These are phyloP conservation scores for Miltochrista miniata DNA, from an alignment of 2,888 invertebrate genomes.

Conservation along the genomic window DNA sequence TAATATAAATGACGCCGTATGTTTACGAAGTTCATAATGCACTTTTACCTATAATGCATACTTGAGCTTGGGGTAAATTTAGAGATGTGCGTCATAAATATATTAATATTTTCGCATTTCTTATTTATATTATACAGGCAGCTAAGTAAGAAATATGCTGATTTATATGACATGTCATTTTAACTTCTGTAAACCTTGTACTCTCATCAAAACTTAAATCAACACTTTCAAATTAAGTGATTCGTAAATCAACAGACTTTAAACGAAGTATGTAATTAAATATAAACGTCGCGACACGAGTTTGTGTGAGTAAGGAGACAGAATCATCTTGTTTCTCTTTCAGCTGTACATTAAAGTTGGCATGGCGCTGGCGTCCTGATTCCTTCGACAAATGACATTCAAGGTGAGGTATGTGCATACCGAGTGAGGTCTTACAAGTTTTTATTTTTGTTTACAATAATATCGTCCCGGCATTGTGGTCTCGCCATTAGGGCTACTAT, in stretches of 20 bases:
- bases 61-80: slow-evolving; percentile 24
- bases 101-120: too few species aligned
- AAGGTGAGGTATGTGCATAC: slow-evolving; percentile 42
- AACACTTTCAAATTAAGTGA: slow-evolving; percentile 68
- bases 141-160: slow-evolving; percentile 36
- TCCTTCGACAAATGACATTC: slow-evolving; percentile 58
- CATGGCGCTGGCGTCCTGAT: slow-evolving; percentile 34
- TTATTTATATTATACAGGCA: slow-evolving; percentile 24
- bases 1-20: slow-evolving; percentile 26
- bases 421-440: slow-evolving; percentile 36
- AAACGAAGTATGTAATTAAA: slow-evolving; percentile 73
- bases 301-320: slow-evolving; percentile 30
- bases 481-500: too few species aligned
- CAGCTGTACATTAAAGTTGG: slow-evolving; percentile 25
- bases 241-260: slow-evolving; percentile 65
- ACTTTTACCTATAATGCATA: slow-evolving; percentile 19
- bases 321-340: slow-evolving; percentile 32
- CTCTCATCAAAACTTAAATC: slow-evolving; percentile 61
- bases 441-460: slow-evolving; percentile 33
- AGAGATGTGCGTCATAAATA: slow-evolving; percentile 26
- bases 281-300: slow-evolving; percentile 50
- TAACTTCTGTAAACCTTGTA: slow-evolving; percentile 44
- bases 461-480: slow-evolving; percentile 20
- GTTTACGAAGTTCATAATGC: slow-evolving; percentile 28
- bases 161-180: slow-evolving; percentile 43